Evolutionary conservation across 2,113 vertebrate genomes (phyloP).

Genomic region (Nematolebias whitei): DNA sequence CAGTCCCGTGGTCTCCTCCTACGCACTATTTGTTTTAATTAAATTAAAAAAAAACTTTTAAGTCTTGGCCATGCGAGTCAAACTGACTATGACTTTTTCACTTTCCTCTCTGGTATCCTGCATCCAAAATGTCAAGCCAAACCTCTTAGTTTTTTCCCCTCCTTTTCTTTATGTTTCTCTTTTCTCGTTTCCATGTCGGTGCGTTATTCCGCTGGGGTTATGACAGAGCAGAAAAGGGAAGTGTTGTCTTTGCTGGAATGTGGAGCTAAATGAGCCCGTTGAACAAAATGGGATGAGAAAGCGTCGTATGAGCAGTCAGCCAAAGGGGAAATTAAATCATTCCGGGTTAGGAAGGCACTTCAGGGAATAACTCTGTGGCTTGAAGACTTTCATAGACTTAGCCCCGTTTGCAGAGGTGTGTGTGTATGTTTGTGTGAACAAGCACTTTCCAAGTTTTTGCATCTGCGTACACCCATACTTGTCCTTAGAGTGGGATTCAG

Average conservation of each 20-base stretch:
- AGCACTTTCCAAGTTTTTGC: slow-evolving; percentile 37
- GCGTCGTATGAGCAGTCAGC: slow-evolving; percentile 58
- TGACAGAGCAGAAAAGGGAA: slow-evolving; percentile 45
- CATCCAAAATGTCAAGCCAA: slow-evolving; percentile 39
- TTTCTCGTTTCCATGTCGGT: slow-evolving; percentile 32
- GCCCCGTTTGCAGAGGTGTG: slow-evolving; percentile 14
- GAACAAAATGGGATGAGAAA: slow-evolving; percentile 63
- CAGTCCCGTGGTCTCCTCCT: slow-evolving; percentile 51
- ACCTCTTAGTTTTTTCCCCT: slow-evolving; percentile 4
- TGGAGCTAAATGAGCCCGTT: slow-evolving; percentile 40
- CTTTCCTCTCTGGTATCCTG: slow-evolving; percentile 45
- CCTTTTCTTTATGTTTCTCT: slow-evolving; percentile 10
- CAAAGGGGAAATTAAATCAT: slow-evolving; percentile 78
- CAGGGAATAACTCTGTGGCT: slow-evolving; percentile 58
- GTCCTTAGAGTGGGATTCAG: slow-evolving; percentile 48
- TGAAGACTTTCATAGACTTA: slow-evolving; percentile 40
- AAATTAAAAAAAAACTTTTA: slow-evolving; percentile 75
- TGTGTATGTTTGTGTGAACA: slow-evolving; percentile 7
- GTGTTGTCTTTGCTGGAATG: slow-evolving; percentile 48
- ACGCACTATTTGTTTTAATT: slow-evolving; percentile 78
- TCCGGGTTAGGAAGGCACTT: slow-evolving; percentile 68
- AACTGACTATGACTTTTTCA: slow-evolving; percentile 47
- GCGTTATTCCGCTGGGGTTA: slow-evolving; percentile 26
- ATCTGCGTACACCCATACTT: slow-evolving; percentile 27
- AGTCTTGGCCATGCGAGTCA: slow-evolving; percentile 48